phyloP scores from a whole-genome alignment of 2,113 vertebrate genomes.

The Gavia stellata region DNA sequence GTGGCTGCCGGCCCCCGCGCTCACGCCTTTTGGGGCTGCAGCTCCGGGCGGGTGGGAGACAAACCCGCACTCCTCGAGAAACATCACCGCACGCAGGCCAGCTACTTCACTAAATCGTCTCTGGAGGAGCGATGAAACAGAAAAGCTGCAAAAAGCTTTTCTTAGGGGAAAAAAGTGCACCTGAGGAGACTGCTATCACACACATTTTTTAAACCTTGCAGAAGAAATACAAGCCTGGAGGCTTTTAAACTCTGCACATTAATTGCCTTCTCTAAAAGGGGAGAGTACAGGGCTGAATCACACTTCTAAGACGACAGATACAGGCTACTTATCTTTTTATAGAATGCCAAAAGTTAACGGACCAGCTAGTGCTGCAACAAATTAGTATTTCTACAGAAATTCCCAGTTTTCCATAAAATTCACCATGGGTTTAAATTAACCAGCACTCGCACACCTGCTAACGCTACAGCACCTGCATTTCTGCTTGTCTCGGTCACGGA shows the following conservation, averaged over 20 bases:
- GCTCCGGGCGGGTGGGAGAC: fast-evolving
- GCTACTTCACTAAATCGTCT: not conserved
- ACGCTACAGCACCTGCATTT: not conserved
- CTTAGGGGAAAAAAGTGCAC: not conserved
- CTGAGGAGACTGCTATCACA: not conserved
- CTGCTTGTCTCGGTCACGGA: not conserved
- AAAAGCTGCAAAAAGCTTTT: not conserved
- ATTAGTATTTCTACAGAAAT: not conserved
- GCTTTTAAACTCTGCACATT: not conserved
- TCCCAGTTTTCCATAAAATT: not conserved
- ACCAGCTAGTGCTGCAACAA: not conserved
- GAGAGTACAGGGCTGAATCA: not conserved
- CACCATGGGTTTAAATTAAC: not conserved
- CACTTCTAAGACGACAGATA: not conserved
- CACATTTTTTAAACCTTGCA: not conserved
- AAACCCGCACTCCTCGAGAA: not conserved
- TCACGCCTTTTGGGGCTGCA: not conserved
- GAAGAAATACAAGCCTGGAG: not conserved
- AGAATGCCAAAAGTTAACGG: not conserved
- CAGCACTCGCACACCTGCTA: not conserved
- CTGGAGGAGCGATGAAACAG: not conserved
- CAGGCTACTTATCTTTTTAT: not conserved
- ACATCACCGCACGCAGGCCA: not conserved
- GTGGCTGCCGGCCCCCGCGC: not conserved
- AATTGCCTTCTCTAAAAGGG: not conserved